Base-by-base conservation (phyloP, 2,888 invertebrate species). In the Heliconius ismenius region DNA sequence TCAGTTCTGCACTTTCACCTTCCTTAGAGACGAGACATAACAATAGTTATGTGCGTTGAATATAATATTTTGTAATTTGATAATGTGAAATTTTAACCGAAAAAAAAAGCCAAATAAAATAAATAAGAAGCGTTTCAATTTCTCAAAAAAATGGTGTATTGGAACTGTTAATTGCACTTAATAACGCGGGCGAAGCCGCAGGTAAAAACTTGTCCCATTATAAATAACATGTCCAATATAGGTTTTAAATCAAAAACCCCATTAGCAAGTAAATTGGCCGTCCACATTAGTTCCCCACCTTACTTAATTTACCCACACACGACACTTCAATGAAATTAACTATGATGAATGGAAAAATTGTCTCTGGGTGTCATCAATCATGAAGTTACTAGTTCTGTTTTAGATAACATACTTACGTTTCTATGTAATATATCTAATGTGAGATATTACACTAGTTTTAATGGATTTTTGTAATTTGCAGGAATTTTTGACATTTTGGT, bases 261-360 rank as follows among this genome's bases (percentile, higher is more conserved):
- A 87, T 87, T 87, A 87, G 79, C 76, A 83, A 84, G 84, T 81
- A 83, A 87, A 89, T 84, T 81, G 84, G 83, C 84, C 81, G 84
- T 84, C 84, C 86, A 86, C 84, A 88, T 87, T 86, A 86, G 82
- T 81, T 79, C 78, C 81, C 79, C 85, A 84, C 85, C 88, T 85
- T 76, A 70, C 79, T 85, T 87, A 87, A 88, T 87, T 88, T 87
- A 88, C 88, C 83, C 88, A 89, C 87, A 88, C 80, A 86, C 85
- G 91, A 91, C 89, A 90, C 90, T 90, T 87, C 91, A 90, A 92
- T 92, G 90, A 92, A 91, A 92, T 92, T 92, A 93, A 92, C 92
- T 84, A 90, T 93, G 93, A 94, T 92, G 86, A 92, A 94, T 93
- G 91, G 89, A 91, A 92, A 92, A 91, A 89, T 89, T 87, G 90